Evolutionary conservation across 2,888 invertebrate species (phyloP).

Genomic region (Acronicta psi): DNA sequence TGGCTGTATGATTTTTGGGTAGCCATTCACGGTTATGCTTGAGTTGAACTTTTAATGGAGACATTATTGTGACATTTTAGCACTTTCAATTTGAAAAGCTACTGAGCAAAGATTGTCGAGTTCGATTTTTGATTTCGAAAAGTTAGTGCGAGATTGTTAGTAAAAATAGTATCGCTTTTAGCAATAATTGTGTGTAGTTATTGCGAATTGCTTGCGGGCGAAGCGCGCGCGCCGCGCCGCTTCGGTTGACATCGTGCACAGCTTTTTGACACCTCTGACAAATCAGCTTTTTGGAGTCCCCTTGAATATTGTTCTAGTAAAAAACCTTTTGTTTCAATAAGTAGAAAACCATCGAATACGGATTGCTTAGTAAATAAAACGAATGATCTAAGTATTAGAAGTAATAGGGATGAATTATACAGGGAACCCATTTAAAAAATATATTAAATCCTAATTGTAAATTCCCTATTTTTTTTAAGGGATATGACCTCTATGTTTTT

Average conservation of each 20-base stretch:
- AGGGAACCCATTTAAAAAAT: no score
- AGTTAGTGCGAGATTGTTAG: conserved; percentile 41
- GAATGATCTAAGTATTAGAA: no score
- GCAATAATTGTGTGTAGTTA: conserved; percentile 59
- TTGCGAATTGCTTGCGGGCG: conserved; percentile 55
- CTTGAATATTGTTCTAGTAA: conserved; percentile 12
- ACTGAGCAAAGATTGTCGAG: conserved; percentile 7
- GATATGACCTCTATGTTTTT: conserved; percentile 28
- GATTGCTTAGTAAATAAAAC: background rate
- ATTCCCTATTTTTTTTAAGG: background rate
- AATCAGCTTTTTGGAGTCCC: conserved; percentile 56
- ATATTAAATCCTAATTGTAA: background rate
- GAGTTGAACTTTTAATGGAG: conserved; percentile 42
- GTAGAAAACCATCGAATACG: background rate
- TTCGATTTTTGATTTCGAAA: conserved; percentile 1
- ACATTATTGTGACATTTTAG: conserved; percentile 41
- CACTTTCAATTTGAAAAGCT: conserved; percentile 7
- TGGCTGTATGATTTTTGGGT: conserved; percentile 37
- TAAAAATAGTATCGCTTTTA: conserved; percentile 51
- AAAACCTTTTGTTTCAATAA: background rate
- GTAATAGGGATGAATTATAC: no score
- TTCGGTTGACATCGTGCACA: conserved; percentile 66
- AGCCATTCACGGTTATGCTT: conserved; percentile 53
- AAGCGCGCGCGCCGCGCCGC: conserved; percentile 37
- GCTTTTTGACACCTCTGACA: conserved; percentile 66